These are phyloP conservation scores for Bombycilla garrulus DNA, from an alignment of 2,113 vertebrate species.

Conservation along the genomic window DNA sequence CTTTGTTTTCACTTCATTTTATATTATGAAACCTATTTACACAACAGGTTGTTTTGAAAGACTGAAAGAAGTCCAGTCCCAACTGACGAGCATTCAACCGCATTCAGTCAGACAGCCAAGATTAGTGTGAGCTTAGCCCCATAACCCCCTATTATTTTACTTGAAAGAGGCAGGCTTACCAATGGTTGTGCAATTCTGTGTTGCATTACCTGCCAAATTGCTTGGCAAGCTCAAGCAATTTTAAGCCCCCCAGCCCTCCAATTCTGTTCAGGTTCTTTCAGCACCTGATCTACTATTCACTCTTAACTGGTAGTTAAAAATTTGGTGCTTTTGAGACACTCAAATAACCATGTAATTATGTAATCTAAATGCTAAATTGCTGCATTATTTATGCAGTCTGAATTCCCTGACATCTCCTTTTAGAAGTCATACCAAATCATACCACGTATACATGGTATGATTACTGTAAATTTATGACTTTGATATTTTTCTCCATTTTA, in stretches of 20 bases:
- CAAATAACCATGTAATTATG: background rate
- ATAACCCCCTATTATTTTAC: background rate
- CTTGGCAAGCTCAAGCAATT: background rate
- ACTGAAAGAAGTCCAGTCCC: background rate
- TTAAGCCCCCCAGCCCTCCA: background rate
- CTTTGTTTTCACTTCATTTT: background rate
- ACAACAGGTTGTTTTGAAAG: background rate
- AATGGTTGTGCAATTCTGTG: background rate
- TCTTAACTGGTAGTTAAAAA: background rate
- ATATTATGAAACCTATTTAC: background rate
- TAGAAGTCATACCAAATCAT: background rate
- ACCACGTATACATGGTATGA: background rate
- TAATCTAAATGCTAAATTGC: background rate
- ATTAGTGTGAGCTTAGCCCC: conserved; percentile 38
- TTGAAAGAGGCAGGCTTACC: conserved; percentile 23
- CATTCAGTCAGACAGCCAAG: background rate
- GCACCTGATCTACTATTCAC: background rate
- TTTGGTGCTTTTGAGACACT: background rate
- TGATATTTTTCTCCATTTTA: background rate
- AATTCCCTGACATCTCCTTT: background rate
- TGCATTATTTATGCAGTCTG: background rate
- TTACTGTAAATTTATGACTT: background rate
- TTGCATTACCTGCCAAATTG: conserved; percentile 4
- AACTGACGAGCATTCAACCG: accelerated
- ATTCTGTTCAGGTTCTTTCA: background rate